Percentiles rank a stretch among this genome's conserved stretches.
Evolutionary conservation across 1,140 invertebrate genomes (phyloP).

Genomic region (Habropoda laboriosa): DNA sequence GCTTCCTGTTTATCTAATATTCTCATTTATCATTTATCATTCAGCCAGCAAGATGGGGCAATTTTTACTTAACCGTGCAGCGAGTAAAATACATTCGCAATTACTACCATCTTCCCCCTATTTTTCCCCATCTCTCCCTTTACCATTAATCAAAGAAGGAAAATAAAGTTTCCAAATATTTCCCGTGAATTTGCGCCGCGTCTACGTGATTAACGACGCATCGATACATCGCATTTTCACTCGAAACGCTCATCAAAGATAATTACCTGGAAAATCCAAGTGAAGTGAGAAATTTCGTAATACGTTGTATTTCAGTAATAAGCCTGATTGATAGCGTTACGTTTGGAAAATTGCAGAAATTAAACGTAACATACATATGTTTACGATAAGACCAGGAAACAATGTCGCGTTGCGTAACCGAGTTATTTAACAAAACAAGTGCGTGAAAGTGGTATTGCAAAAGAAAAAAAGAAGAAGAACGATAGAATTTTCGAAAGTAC

Average conservation of each 20-base stretch:
- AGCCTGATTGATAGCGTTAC: too few relatives aligned
- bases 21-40: neutral
- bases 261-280: too few relatives aligned
- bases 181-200: too few relatives aligned
- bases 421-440: neutral
- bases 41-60: neutral
- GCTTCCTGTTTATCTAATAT: slow-evolving; percentile 15
- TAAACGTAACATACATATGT: neutral
- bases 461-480: too few relatives aligned
- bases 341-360: neutral
- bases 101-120: too few relatives aligned
- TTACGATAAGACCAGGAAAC: neutral
- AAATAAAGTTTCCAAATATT: too few relatives aligned
- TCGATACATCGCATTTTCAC: neutral
- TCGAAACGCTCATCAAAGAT: too few relatives aligned
- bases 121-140: neutral
- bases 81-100: neutral
- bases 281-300: too few relatives aligned
- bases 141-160: too few relatives aligned
- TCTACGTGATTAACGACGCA: too few relatives aligned
- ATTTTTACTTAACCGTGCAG: neutral
- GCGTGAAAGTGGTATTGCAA: slow-evolving; percentile 2
- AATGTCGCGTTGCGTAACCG: neutral
- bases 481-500: slow-evolving; percentile 30
- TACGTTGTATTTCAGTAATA: too few relatives aligned